Evolutionary conservation across 1,140 invertebrate genomes (phyloP).

Genomic region (Cylas formicarius): DNA sequence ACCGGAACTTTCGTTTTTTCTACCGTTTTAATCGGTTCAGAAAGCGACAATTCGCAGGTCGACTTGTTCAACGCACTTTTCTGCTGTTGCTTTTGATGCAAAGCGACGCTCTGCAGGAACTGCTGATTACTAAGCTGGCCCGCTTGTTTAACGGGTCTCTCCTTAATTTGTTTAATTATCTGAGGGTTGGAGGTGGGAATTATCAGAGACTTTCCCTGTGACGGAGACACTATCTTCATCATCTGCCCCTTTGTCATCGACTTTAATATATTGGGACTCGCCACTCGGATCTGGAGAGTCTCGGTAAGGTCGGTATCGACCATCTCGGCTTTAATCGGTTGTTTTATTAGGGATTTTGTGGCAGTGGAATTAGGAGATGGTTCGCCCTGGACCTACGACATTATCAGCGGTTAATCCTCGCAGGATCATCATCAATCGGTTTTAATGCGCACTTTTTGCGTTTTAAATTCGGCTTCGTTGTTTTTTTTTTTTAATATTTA

Average conservation of each 20-base stretch:
- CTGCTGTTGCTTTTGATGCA: constrained; percentile 28
- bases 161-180: constrained; percentile 33
- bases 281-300: constrained; percentile 12
- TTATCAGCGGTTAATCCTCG: too few species aligned
- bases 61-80: constrained; percentile 11
- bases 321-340: constrained; percentile 4
- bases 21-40: constrained; percentile 16
- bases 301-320: constrained; percentile 11
- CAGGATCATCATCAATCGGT: too few species aligned
- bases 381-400: too few species aligned
- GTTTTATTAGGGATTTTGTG: constrained; percentile 5
- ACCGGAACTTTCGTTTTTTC: constrained; percentile 27
- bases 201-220: constrained; percentile 37
- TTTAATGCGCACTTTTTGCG: too few species aligned
- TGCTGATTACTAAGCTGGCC: constrained; percentile 30
- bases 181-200: constrained; percentile 30
- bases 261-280: constrained; percentile 12
- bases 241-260: constrained; percentile 16
- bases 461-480: too few species aligned
- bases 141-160: constrained; percentile 25
- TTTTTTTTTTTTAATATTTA: too few species aligned
- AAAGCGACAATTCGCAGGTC: constrained; percentile 7
- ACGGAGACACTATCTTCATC: constrained; percentile 39
- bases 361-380: constrained; percentile 6
- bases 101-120: constrained; percentile 27